These are phyloP conservation scores for Spea hammondii DNA, from an alignment of 2,797 vertebrate species.

Conservation along the genomic window DNA sequence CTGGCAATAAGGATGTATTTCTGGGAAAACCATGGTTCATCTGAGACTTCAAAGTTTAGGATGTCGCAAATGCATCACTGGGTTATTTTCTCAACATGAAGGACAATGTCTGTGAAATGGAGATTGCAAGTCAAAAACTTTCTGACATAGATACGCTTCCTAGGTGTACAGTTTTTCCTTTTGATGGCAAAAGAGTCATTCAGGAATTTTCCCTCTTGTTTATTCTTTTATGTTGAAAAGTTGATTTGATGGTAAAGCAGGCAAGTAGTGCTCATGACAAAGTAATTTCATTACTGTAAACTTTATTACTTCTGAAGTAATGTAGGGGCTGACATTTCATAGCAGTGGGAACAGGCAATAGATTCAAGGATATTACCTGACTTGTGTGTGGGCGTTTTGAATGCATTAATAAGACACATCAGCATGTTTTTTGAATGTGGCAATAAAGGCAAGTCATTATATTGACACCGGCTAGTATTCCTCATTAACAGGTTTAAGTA, in stretches of 20 bases:
- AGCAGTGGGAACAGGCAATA: background rate
- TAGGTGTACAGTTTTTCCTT: no score
- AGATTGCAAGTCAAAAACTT: background rate
- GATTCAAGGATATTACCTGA: background rate
- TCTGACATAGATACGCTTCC: no score
- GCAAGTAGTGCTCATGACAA: background rate
- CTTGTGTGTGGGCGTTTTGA: background rate
- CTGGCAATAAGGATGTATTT: conserved; percentile 36
- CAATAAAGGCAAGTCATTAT: no score
- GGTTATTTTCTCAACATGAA: conserved; percentile 21
- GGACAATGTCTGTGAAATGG: conserved; percentile 11
- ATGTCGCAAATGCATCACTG: conserved; percentile 11
- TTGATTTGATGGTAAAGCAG: background rate
- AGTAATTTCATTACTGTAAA: background rate
- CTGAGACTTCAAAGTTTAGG: conserved; percentile 26
- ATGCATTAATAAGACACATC: background rate
- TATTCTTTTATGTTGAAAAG: background rate
- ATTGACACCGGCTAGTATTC: no score
- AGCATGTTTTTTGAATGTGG: no score
- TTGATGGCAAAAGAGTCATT: no score
- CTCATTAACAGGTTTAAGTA: no score
- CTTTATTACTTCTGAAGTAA: background rate
- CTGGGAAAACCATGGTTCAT: conserved; percentile 24
- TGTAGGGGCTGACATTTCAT: background rate
- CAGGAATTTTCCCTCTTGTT: no score